Base-by-base conservation (phyloP, 2,797 vertebrate species). In the Zenarchopterus dispar region DNA sequence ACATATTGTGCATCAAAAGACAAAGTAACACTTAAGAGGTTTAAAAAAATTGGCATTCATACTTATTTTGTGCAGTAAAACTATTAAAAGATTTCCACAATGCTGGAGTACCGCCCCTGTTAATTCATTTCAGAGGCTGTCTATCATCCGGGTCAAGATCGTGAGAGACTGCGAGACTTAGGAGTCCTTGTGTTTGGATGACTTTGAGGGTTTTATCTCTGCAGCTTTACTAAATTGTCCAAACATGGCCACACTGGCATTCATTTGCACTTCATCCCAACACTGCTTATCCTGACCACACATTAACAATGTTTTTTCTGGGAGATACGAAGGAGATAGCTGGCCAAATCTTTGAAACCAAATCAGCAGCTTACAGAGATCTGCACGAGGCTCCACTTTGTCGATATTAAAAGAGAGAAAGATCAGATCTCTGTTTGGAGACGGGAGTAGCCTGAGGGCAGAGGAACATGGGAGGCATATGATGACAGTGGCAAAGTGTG, bases 221-320 rank as follows among this genome's bases (percentile, higher is more conserved):
- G 67, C 67, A 86, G 86, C 82, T 78, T 74, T 23, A 82, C 67
- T 92, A 90, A 93, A 91, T 89, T 84, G 80, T 92, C 84, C 83
- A 93, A 93, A 92, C 86, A 91, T 56, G 88, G 91, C 87, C 90
- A 91, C 89, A 86, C 82, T 88, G 87, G 89, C 82, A 88, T 88
- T 93, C 85, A 86, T 90, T 87, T 91, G 81, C 81, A 81, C 84
- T 80, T 87, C 75, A 88, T 83, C 87, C 74, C 75, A 71, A 75
- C 58, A 67, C 70, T 79, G 85, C 84, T 88, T 87, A 90, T 76
- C 80, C 85, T 89, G 90, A 86, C 90, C 91, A 88, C 90, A 91
- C 88, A 92, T 80, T 86, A 85, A 90, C 89, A 84, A 76, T 89
- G 89, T 91, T 93, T 88, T 52, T 92, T 89, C 78, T 84, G 84